Evolutionary conservation across 2,113 vertebrate species (phyloP).

Genomic region (Poecilia latipinna): DNA sequence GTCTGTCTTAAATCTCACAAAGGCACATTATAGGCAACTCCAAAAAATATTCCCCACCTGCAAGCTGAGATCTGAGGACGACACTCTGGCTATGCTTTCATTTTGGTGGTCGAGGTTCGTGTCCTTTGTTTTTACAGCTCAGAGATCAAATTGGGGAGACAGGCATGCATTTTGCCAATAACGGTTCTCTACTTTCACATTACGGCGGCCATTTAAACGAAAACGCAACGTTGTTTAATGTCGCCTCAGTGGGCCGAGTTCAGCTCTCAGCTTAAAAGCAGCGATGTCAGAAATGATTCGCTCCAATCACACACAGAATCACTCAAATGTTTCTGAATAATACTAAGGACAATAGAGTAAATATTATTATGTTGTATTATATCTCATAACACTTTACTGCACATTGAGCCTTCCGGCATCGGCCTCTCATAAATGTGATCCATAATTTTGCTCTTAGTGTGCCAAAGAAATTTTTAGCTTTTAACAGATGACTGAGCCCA

Average conservation of each 20-base stretch:
- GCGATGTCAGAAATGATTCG: not conserved
- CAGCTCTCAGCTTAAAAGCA: not conserved
- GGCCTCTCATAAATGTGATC: conserved; percentile 34
- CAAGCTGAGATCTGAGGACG: not conserved
- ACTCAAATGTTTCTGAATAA: not conserved
- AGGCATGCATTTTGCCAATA: not conserved
- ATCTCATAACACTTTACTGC: not conserved
- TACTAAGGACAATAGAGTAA: not conserved
- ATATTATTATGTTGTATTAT: not conserved
- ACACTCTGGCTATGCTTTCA: not conserved
- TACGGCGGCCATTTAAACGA: not conserved
- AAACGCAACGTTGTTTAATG: not conserved
- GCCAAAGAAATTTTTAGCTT: conserved; percentile 24
- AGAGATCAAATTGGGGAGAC: not conserved
- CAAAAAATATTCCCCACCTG: too few species aligned
- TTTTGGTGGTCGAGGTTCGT: not conserved
- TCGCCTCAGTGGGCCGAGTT: not conserved
- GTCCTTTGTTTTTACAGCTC: not conserved
- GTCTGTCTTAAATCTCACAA: too few species aligned
- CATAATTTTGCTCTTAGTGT: conserved; percentile 23
- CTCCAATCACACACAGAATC: not conserved
- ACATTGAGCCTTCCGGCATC: conserved; percentile 7
- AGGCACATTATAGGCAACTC: too few species aligned
- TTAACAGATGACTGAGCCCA: conserved; percentile 51
- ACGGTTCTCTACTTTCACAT: not conserved